Evolutionary conservation across 2,888 invertebrate species (phyloP).

Genomic region (Allacma fusca): DNA sequence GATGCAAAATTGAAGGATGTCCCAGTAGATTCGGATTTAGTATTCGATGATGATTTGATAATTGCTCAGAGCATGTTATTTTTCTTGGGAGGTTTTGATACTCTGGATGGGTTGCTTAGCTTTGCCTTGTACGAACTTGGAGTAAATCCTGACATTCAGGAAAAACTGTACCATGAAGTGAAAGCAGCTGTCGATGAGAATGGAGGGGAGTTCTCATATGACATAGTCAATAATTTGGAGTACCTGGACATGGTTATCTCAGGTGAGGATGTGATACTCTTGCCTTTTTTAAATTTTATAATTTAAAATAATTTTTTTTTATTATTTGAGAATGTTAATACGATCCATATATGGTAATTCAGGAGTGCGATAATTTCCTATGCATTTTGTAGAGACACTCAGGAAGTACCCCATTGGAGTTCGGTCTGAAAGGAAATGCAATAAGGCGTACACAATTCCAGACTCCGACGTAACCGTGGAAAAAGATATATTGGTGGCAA

Average conservation of each 20-base stretch:
- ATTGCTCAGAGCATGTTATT: slow-evolving; percentile 65
- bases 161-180: slow-evolving; percentile 51
- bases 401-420: not conserved
- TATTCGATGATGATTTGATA: slow-evolving; percentile 59
- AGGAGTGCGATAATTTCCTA: too few relatives aligned
- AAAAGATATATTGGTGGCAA: not conserved
- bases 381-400: slow-evolving; percentile 2
- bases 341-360: too few relatives aligned
- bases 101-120: slow-evolving; percentile 66
- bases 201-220: too few relatives aligned
- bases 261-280: not conserved
- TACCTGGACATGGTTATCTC: too few relatives aligned
- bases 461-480: not conserved
- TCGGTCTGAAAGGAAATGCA: slow-evolving; percentile 18
- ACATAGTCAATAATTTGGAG: too few relatives aligned
- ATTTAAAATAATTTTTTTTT: not conserved
- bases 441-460: slow-evolving; percentile 5
- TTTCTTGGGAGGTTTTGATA: slow-evolving; percentile 67
- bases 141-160: slow-evolving; percentile 53
- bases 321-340: not conserved
- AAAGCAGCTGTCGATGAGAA: slow-evolving; percentile 3
- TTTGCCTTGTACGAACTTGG: slow-evolving; percentile 62
- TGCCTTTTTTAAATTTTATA: too few relatives aligned
- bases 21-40: not conserved
- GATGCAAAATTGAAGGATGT: not conserved